Conservation (phyloP, 2,888 invertebrate genomes). For the Drosophila cognata region DNA sequence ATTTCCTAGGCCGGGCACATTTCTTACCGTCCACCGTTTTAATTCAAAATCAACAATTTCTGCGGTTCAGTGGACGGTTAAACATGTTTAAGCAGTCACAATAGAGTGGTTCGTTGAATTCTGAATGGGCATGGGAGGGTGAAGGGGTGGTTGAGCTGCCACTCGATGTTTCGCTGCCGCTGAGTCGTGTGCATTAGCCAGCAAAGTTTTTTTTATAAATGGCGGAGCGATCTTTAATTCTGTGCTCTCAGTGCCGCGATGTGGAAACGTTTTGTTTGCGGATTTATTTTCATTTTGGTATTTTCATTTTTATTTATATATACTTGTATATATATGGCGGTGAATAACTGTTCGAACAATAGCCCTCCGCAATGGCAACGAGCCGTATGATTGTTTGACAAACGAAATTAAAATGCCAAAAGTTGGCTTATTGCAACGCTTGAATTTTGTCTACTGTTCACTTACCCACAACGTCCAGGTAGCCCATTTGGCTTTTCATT, state of each 20-base stretch:
- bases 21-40: constrained; percentile 71
- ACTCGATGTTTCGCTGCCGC: constrained; percentile 17
- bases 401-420: constrained; percentile 35
- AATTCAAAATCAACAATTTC: constrained; percentile 82
- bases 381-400: constrained; percentile 61
- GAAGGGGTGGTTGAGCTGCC: not conserved
- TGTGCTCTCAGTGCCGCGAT: constrained; percentile 34
- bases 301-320: constrained; percentile 14
- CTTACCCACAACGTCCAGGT: constrained; percentile 94
- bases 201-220: constrained; percentile 45
- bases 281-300: constrained; percentile 26
- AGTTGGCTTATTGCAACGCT: constrained; percentile 8
- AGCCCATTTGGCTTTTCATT: constrained; percentile 90
- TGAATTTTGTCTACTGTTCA: constrained; percentile 26
- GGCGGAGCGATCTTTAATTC: constrained; percentile 36
- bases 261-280: constrained; percentile 71
- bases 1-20: constrained; percentile 56
- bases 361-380: constrained; percentile 35
- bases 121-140: not conserved
- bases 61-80: constrained; percentile 81
- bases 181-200: constrained; percentile 36
- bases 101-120: constrained; percentile 16
- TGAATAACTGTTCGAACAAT: constrained; percentile 41
- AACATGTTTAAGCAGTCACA: constrained; percentile 75
- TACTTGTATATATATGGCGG: constrained; percentile 8